phyloP scores from a whole-genome alignment of 2,797 vertebrate species.

The Limosa lapponica region DNA sequence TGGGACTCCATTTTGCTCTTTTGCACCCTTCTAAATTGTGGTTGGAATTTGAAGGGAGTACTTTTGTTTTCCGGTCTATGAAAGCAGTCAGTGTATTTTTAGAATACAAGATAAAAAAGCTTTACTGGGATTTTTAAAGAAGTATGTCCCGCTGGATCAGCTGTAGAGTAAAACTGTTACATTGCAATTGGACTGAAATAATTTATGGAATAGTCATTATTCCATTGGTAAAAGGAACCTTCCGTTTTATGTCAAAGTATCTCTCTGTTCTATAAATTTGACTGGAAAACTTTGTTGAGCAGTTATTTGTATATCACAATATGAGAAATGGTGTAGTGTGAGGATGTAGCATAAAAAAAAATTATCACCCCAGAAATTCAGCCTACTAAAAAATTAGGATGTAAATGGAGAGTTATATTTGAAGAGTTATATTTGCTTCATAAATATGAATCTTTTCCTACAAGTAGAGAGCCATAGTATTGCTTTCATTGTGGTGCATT shows the following conservation, averaged over 20 bases:
- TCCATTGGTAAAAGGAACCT: not conserved
- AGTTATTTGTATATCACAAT: not conserved
- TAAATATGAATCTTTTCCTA: not conserved
- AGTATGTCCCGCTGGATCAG: not conserved
- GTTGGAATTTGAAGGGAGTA: conserved; percentile 39
- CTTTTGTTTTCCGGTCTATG: not conserved
- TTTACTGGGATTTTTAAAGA: not conserved
- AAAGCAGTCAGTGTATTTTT: conserved; percentile 30
- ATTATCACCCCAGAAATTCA: not conserved
- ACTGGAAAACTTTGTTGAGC: not conserved
- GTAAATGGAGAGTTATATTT: not conserved
- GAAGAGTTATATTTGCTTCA: not conserved
- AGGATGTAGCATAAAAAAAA: not conserved
- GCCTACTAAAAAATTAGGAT: not conserved
- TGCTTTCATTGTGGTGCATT: not conserved
- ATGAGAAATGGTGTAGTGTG: not conserved
- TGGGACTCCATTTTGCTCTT: conserved; percentile 15
- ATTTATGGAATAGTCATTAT: not conserved
- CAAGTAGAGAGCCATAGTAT: fast-evolving
- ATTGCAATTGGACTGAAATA: not conserved
- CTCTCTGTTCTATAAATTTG: not conserved
- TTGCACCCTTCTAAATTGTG: conserved; percentile 29
- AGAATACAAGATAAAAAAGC: conserved; percentile 40
- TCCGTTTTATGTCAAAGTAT: not conserved
- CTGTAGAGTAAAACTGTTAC: not conserved